phyloP scores from a whole-genome alignment of 2,113 vertebrate species.

The Carassius auratus region DNA sequence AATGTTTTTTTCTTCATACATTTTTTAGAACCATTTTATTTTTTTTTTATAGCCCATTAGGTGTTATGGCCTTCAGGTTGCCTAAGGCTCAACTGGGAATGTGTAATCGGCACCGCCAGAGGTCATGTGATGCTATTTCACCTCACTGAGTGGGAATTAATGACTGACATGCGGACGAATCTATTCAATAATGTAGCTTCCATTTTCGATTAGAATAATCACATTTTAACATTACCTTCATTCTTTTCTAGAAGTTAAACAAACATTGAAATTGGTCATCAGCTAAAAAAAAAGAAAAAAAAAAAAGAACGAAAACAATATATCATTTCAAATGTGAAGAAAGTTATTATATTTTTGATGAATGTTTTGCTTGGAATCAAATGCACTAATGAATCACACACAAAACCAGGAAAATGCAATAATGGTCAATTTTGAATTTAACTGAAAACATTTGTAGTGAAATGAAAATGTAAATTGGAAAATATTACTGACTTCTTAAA shows the following conservation, averaged over 20 bases:
- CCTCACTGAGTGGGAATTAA: neutral
- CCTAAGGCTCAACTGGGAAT: neutral
- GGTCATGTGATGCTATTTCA: conserved; percentile 8
- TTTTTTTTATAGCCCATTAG: neutral
- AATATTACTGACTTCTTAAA: neutral
- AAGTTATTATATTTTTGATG: neutral
- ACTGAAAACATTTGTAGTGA: conserved; percentile 1
- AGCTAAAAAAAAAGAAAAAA: neutral
- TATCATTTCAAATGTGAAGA: neutral
- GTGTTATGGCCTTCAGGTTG: conserved; percentile 30
- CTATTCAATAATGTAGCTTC: neutral
- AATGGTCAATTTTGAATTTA: neutral
- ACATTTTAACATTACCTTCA: neutral
- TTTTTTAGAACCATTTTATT: neutral
- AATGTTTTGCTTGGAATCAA: neutral
- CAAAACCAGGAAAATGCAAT: neutral
- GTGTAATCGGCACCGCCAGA: neutral
- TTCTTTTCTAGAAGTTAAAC: neutral
- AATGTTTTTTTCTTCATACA: neutral
- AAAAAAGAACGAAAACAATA: no score
- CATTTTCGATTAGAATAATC: neutral
- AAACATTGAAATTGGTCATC: neutral
- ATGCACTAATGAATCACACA: neutral
- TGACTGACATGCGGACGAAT: neutral
- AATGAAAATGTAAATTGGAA: neutral